Percentiles rank a stretch among this genome's conserved stretches.
Conservation (phyloP, 2,888 invertebrate species). For the Choreutis nemorana region DNA sequence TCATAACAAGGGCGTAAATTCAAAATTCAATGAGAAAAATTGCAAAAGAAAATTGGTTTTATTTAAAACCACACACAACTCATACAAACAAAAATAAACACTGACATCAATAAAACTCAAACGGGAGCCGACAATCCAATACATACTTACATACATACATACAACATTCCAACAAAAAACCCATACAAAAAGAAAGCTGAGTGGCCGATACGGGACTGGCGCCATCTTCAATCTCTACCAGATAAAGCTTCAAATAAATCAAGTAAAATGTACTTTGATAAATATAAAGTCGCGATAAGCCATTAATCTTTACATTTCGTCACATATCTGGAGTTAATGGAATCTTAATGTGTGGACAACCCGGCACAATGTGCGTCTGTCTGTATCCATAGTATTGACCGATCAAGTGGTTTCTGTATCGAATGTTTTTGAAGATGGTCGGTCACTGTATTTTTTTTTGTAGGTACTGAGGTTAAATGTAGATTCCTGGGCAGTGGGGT, state of each 20-base stretch:
- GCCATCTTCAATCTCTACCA: conserved; percentile 21
- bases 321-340: conserved; percentile 26
- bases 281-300: conserved; percentile 26
- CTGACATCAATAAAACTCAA: conserved; percentile 10
- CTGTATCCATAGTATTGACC: no score
- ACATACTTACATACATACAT: no score
- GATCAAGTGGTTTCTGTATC: no score
- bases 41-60: background rate
- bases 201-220: conserved; percentile 16
- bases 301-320: conserved; percentile 27
- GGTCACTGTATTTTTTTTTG: no score
- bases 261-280: conserved; percentile 27
- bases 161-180: conserved; percentile 1
- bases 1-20: no score
- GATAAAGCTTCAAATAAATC: conserved; percentile 28
- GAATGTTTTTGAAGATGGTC: no score
- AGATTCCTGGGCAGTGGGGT: no score
- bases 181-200: conserved; percentile 6
- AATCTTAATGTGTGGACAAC: conserved; percentile 29
- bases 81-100: background rate
- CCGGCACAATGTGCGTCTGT: conserved; percentile 21
- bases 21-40: no score
- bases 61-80: background rate
- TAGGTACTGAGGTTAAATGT: no score
- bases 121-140: conserved; percentile 22